A percentile compares a stretch with the other conserved stretches of the same genome.
Conservation (phyloP, 2,797 vertebrate genomes). For the Tamandua tetradactyla region DNA sequence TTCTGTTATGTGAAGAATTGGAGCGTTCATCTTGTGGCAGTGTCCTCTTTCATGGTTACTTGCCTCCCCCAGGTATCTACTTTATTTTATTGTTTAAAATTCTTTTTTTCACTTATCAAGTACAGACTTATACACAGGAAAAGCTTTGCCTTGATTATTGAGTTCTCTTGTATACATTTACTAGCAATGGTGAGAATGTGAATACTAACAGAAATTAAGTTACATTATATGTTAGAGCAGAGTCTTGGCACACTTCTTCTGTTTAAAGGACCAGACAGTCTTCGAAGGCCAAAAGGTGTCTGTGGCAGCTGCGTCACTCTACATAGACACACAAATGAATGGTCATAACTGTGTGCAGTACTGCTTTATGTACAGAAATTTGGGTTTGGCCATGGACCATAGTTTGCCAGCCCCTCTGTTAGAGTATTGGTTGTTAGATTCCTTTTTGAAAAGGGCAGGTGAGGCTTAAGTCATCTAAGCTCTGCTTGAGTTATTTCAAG, state of each 20-base stretch:
- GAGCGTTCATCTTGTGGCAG: constrained; percentile 98
- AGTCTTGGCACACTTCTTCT: neutral
- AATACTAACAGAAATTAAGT: neutral
- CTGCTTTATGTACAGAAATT: neutral
- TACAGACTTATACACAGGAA: neutral
- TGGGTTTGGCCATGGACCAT: fast-evolving
- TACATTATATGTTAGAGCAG: fast-evolving
- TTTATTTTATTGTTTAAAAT: neutral
- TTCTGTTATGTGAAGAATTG: constrained; percentile 97
- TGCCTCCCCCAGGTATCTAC: constrained; percentile 95
- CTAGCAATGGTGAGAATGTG: neutral
- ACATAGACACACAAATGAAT: fast-evolving
- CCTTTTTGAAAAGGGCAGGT: neutral
- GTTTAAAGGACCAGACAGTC: neutral
- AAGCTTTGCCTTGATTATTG: neutral
- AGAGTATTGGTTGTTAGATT: too few species aligned
- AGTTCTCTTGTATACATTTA: neutral
- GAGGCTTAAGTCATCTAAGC: fast-evolving
- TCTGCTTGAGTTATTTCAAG: too few species aligned
- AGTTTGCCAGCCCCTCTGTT: fast-evolving
- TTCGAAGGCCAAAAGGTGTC: neutral
- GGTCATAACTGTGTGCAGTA: fast-evolving
- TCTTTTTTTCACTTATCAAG: neutral
- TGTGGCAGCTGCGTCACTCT: neutral
- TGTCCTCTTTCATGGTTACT: constrained; percentile 97